Evolutionary conservation across 2,797 vertebrate genomes (phyloP), one percentile per base, ranked within the genome.

Genomic region (Adelosebastes latens): DNA sequence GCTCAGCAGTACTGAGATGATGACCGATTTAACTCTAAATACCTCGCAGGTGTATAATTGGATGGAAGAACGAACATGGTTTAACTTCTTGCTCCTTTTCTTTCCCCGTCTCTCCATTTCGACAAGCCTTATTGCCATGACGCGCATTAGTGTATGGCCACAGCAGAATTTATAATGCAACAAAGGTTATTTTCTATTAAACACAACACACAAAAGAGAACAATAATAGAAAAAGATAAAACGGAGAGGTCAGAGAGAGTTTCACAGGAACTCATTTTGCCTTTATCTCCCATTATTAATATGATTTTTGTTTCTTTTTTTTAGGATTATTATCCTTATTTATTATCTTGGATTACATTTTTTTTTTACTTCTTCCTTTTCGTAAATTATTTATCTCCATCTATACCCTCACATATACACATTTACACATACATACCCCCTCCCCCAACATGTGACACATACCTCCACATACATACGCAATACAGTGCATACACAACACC

Each of bases 1-100:
- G 73, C 79, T 71, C 68, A 9, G 81, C 79, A 68, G 75, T 53
- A 27, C 42, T 29, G 77, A 55, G 72, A 79, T 76, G 63, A 84
- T 80, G 86, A 80, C 71, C 56, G 80, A 85, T 85, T 83, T 67
- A 83, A 75, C 82, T 83, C 78, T 81, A 69, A 78, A 84, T 60
- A 75, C 79, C 66, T 76, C 0, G 34, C 69, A 65, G 75, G 20
- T 72, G 39, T 85, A 56, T 80, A 75, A 85, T 80, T 80, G 82
- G 68, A 55, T 65, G 32, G 53, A 82, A 29, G 14, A 53, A 13
- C 0, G 11, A 71, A 46, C 22, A 2, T 2, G 27, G 11, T 65
- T 70, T 53, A 36, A 24, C 46, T 63, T 29, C 13, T 14, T 3
- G 49, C 67, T 49, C 8, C 25, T 5, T 63, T 31, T 39, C 12